phyloP scores from a whole-genome alignment of 2,113 vertebrate genomes.

The Pholis gunnellus region DNA sequence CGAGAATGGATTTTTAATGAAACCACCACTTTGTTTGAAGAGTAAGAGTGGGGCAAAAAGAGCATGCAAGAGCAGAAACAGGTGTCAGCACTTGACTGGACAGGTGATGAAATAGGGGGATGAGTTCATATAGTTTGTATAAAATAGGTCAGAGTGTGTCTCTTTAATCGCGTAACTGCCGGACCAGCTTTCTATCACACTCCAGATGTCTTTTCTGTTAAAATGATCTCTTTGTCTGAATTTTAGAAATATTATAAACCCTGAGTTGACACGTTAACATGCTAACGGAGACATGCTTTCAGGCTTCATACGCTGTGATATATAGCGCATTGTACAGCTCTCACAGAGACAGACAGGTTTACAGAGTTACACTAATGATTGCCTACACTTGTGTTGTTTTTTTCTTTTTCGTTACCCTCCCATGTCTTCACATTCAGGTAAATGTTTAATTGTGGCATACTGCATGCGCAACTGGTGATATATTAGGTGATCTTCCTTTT shows the following conservation, averaged over 20 bases:
- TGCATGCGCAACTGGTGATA: slow-evolving; percentile 16
- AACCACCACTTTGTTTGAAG: slow-evolving; percentile 38
- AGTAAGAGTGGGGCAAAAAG: slow-evolving; percentile 23
- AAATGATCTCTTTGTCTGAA: slow-evolving; percentile 27
- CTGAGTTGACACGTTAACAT: slow-evolving; percentile 39
- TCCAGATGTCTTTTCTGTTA: slow-evolving; percentile 42
- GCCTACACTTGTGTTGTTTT: slow-evolving; percentile 52
- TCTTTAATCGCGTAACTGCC: not conserved
- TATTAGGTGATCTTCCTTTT: slow-evolving; percentile 37
- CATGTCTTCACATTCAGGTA: slow-evolving; percentile 28
- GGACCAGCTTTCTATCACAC: slow-evolving; percentile 14
- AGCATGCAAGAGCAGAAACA: slow-evolving; percentile 52
- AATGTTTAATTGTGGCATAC: slow-evolving; percentile 41
- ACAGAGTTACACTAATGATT: slow-evolving; percentile 46
- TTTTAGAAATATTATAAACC: slow-evolving; percentile 39
- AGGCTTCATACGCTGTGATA: slow-evolving; percentile 47
- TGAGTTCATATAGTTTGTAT: slow-evolving; percentile 11
- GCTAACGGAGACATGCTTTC: slow-evolving; percentile 18
- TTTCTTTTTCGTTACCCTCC: not conserved
- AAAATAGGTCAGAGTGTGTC: not conserved
- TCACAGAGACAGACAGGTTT: slow-evolving; percentile 41
- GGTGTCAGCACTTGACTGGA: slow-evolving; percentile 52
- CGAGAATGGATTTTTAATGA: slow-evolving; percentile 67
- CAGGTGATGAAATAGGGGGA: not conserved
- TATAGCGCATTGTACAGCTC: slow-evolving; percentile 43